A percentile compares a stretch with the other conserved stretches of the same genome.
phyloP scores from a whole-genome alignment of 2,888 invertebrate genomes.

The Metopia argyrocephala region DNA sequence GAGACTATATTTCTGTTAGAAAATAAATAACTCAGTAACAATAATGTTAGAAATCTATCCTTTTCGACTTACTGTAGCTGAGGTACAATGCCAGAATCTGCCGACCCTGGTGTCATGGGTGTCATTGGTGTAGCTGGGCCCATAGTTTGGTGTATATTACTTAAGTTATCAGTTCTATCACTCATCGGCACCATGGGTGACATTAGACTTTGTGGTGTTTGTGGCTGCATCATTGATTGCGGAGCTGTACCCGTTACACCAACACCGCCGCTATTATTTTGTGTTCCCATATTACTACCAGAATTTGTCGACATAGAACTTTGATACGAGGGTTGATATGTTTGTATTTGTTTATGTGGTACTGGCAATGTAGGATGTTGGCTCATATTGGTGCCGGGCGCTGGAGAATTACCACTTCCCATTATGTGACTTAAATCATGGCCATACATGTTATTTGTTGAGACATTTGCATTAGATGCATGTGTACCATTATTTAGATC shows the following conservation, averaged over 20 bases:
- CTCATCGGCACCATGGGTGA: constrained; percentile 86
- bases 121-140: constrained; percentile 87
- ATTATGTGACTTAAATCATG: constrained; percentile 79
- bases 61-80: constrained; percentile 79
- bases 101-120: constrained; percentile 95
- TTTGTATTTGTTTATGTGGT: constrained; percentile 86
- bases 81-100: constrained; percentile 95
- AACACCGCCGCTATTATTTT: constrained; percentile 34
- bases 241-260: constrained; percentile 81
- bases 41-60: background rate
- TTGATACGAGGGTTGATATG: constrained; percentile 85
- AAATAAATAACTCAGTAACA: constrained; percentile 66
- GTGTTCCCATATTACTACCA: constrained; percentile 14
- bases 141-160: constrained; percentile 81
- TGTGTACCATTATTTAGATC: constrained; percentile 63
- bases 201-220: constrained; percentile 94
- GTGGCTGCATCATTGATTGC: constrained; percentile 92
- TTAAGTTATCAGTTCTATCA: constrained; percentile 74
- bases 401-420: constrained; percentile 62
- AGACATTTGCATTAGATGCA: constrained; percentile 15
- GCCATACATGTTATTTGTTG: constrained; percentile 62
- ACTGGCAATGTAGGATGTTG: constrained; percentile 77
- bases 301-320: constrained; percentile 56
- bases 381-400: constrained; percentile 28
- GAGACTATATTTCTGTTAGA: constrained; percentile 97